Base-by-base conservation (phyloP, 92 coral and sea anemone species). In the Diadumene lineata region DNA sequence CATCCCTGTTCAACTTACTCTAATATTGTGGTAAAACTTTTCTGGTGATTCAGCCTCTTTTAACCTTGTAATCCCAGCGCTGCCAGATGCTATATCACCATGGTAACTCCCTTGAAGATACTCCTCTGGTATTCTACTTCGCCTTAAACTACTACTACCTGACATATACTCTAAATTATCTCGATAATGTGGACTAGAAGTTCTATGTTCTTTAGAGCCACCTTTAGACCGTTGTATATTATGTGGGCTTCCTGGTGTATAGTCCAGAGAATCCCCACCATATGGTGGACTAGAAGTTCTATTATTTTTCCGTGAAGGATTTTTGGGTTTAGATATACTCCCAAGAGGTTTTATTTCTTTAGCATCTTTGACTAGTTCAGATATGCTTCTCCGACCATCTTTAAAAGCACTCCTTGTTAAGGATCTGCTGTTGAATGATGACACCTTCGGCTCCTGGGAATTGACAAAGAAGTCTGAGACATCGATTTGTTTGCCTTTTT, bases 381-480 rank as follows among this genome's bases (percentile, higher is more conserved):
- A 64, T 34, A 91, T 91, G 31, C 83, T 79, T 43, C 87, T 73
- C 29, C 87, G 81, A 34, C 97, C 93, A 44, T 91, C 97, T 34
- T 80, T 84, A 62, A 88, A 88, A 3, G 97, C 93, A 84, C 97
- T 88, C 73, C 97, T 82, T 50, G 90, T 60, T 28, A 91, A 87
- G 13, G 97, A 74, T 6, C 7, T 4, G 38, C 90, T 79, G 78
- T 75, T 91, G 22, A 86, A 72, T 57, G 34, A 66, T 29, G 93
- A 81, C 19, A 82, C 85, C 73, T 88, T 88, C 51, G 97, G 65
- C 22, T 91, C 97, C 34, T 91, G 97, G 19, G 92, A 44, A 80
- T 72, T 88, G 43, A 65, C 80, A 70, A 96, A 70, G 77, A 96
- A 92, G 92, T 96, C 99, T 46, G 99, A 96, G 56, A 96, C 97